Percentiles rank a stretch among this genome's conserved stretches.
phyloP scores from a whole-genome alignment of 2,113 vertebrate species.

The Scomber scombrus region DNA sequence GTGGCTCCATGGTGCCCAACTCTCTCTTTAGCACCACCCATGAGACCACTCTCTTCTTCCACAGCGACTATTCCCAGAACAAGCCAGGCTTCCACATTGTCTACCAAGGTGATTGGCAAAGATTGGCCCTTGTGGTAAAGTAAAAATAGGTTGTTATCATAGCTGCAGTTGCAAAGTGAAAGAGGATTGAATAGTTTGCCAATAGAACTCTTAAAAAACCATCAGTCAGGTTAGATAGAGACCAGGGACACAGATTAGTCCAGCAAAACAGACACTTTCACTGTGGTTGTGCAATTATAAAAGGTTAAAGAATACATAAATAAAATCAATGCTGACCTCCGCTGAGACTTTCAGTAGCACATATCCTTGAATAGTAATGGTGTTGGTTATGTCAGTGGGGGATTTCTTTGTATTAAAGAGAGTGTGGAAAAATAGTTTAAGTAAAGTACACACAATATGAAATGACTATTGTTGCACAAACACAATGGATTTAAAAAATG shows the following conservation, averaged over 20 bases:
- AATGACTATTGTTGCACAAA: background rate
- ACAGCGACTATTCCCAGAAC: constrained; percentile 98
- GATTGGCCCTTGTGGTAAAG: background rate
- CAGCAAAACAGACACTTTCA: background rate
- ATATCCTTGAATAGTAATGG: constrained; percentile 21
- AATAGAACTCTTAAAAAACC: constrained; percentile 14
- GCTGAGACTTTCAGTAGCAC: background rate
- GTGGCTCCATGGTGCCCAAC: constrained; percentile 90
- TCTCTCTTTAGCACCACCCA: constrained; percentile 97
- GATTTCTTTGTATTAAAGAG: background rate
- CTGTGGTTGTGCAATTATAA: constrained; percentile 18
- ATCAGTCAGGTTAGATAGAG: constrained; percentile 12
- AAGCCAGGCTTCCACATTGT: constrained; percentile 95
- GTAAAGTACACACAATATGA: background rate
- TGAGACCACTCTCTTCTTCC: constrained; percentile 96
- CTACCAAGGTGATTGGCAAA: constrained; percentile 90
- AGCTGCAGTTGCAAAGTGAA: constrained; percentile 3
- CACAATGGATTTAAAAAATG: background rate
- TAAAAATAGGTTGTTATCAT: constrained; percentile 2
- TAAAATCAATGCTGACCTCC: constrained; percentile 11
- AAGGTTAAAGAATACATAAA: constrained; percentile 19
- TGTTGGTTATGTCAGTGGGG: background rate
- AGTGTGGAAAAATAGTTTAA: background rate
- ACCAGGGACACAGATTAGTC: constrained; percentile 7
- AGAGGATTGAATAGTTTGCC: constrained; percentile 6